Conservation (phyloP, 2,797 vertebrate species). For the Neomorphus geoffroyi region DNA sequence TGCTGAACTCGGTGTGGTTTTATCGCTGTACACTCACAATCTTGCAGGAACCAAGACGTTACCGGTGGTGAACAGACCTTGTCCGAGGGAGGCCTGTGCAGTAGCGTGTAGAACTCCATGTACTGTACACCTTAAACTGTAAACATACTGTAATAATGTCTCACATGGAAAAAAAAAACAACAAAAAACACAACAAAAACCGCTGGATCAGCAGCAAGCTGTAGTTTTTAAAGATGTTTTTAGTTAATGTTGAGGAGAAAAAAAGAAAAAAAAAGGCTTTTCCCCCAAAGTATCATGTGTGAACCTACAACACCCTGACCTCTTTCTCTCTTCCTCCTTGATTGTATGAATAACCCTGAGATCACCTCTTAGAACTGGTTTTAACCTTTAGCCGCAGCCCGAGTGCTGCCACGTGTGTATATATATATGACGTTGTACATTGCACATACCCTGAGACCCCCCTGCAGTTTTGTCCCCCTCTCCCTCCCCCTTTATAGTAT, state of each 20-base stretch:
- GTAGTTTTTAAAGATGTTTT: constrained; percentile 98
- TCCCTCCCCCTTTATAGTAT: constrained; percentile 85
- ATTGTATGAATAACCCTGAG: constrained; percentile 99
- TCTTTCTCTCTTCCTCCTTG: constrained; percentile 98
- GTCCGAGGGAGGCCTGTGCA: constrained; percentile 94
- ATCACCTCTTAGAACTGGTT: constrained; percentile 99
- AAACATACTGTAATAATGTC: constrained; percentile 95
- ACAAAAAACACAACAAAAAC: constrained; percentile 57
- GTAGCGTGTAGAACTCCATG: constrained; percentile 98
- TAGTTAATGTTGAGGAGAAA: constrained; percentile 96
- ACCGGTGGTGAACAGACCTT: constrained; percentile 88
- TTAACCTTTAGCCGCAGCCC: constrained; percentile 97
- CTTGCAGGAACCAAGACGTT: constrained; percentile 86
- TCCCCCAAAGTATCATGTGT: constrained; percentile 99
- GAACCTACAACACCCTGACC: constrained; percentile 99
- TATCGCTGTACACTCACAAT: constrained; percentile 91
- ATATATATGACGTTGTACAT: constrained; percentile 99
- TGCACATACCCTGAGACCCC: constrained; percentile 89
- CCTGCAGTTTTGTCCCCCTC: constrained; percentile 79
- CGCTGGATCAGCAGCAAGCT: constrained; percentile 93
- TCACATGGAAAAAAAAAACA: constrained; percentile 87
- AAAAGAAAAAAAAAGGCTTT: constrained; percentile 84
- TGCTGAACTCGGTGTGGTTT: constrained; percentile 89
- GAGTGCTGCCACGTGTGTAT: constrained; percentile 97
- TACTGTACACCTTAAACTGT: constrained; percentile 97